These are phyloP conservation scores for Malurus elegans DNA, from an alignment of 2,113 vertebrate genomes.

Conservation along the genomic window DNA sequence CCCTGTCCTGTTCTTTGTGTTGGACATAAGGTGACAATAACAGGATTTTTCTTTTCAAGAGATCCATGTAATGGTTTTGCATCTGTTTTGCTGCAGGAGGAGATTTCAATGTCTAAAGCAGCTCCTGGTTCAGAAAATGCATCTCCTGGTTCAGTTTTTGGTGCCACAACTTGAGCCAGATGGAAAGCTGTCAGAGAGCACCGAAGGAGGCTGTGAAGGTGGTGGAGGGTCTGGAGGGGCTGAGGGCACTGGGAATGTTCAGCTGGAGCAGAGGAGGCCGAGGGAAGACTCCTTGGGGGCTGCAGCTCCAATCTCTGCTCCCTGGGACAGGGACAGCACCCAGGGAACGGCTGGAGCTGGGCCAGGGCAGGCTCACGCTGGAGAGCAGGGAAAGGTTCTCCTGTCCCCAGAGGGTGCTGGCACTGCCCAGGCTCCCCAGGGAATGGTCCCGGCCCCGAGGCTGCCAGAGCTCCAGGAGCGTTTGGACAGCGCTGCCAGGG, in stretches of 20 bases:
- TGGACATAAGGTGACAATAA: too few relatives aligned
- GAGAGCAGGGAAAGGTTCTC: neutral
- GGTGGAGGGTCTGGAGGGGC: neutral
- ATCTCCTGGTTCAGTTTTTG: neutral
- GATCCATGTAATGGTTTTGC: neutral
- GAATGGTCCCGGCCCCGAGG: neutral
- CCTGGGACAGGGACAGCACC: neutral
- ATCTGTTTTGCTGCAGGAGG: neutral
- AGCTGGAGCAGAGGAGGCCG: neutral
- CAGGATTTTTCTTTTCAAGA: neutral
- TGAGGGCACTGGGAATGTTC: neutral
- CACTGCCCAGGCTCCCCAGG: neutral
- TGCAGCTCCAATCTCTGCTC: neutral
- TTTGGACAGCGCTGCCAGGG: neutral
- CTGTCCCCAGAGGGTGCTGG: neutral
- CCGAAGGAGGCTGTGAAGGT: neutral
- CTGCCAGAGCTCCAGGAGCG: neutral
- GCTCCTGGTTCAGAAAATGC: neutral
- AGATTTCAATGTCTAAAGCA: neutral
- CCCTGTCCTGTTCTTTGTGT: neutral
- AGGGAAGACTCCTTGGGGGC: fast-evolving
- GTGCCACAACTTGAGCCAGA: neutral
- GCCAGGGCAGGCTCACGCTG: neutral
- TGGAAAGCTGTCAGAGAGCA: neutral
- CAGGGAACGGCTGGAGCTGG: neutral